Conservation (phyloP, 2,113 vertebrate species). For the Ibidorhyncha struthersii region DNA sequence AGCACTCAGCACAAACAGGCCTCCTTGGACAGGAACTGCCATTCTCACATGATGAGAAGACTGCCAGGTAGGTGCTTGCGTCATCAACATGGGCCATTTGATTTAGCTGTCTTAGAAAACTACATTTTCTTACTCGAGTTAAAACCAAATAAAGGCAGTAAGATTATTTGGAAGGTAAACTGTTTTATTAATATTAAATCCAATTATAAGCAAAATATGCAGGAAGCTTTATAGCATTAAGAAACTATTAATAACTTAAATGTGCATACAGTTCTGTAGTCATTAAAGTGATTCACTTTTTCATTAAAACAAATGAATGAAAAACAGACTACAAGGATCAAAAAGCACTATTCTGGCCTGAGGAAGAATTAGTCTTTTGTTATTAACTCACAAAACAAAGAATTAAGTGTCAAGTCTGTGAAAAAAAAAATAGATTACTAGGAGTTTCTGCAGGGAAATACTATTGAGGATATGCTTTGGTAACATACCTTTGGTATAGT, state of each 20-base stretch:
- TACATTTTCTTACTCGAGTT: neutral
- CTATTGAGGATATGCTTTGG: neutral
- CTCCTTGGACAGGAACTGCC: neutral
- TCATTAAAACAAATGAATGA: neutral
- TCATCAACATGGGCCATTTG: neutral
- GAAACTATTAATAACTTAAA: neutral
- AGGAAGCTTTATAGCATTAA: neutral
- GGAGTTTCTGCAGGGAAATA: neutral
- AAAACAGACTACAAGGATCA: neutral
- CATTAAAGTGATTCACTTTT: neutral
- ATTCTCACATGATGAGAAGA: neutral
- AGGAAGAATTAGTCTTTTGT: neutral
- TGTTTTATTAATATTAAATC: neutral
- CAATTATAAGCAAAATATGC: neutral
- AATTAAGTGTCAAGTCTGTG: neutral
- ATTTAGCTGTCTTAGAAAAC: neutral
- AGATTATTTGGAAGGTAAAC: neutral
- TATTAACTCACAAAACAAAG: neutral
- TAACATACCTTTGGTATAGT: neutral
- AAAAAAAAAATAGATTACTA: neutral
- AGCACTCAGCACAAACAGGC: neutral
- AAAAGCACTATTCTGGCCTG: neutral
- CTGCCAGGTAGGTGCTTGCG: accelerated
- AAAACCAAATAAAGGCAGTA: neutral
- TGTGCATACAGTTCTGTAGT: neutral